A percentile compares a stretch with the other conserved stretches of the same genome.
Conservation (phyloP, 2,797 vertebrate genomes). For the Lacerta bilineata region DNA sequence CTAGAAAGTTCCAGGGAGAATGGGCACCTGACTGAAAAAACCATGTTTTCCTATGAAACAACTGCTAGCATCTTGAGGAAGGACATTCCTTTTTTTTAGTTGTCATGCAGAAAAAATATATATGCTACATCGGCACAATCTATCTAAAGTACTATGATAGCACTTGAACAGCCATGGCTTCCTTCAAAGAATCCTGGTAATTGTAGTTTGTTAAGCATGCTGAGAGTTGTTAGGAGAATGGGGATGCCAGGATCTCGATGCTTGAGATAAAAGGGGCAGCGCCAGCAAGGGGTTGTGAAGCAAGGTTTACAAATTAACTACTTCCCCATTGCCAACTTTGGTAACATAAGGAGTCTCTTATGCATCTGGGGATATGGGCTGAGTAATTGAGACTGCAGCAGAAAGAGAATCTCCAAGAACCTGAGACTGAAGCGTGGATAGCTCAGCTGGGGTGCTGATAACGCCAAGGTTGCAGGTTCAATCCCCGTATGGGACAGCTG, state of each 20-base stretch:
- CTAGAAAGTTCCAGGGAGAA: constrained; percentile 11
- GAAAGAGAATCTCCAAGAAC: background rate
- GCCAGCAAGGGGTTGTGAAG: background rate
- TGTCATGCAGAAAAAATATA: background rate
- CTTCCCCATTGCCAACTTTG: background rate
- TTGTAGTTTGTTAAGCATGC: no score
- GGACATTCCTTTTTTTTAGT: constrained; percentile 15
- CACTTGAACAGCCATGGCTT: no score
- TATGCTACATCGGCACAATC: background rate
- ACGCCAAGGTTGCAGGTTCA: no score
- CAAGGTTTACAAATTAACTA: background rate
- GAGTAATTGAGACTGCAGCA: background rate
- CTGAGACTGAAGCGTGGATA: no score
- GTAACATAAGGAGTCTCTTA: background rate
- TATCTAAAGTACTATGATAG: background rate
- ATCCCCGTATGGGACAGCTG: no score
- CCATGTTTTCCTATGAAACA: constrained; percentile 17
- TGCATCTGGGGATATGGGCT: background rate
- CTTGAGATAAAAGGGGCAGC: background rate
- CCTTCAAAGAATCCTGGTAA: no score
- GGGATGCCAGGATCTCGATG: background rate
- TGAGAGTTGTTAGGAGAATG: background rate
- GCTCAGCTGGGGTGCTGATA: no score
- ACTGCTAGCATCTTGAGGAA: background rate
- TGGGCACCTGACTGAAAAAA: constrained; percentile 19